Percentiles rank a stretch among this genome's conserved stretches.
Evolutionary conservation across 2,888 invertebrate species (phyloP).

Genomic region (Laothoe populi): DNA sequence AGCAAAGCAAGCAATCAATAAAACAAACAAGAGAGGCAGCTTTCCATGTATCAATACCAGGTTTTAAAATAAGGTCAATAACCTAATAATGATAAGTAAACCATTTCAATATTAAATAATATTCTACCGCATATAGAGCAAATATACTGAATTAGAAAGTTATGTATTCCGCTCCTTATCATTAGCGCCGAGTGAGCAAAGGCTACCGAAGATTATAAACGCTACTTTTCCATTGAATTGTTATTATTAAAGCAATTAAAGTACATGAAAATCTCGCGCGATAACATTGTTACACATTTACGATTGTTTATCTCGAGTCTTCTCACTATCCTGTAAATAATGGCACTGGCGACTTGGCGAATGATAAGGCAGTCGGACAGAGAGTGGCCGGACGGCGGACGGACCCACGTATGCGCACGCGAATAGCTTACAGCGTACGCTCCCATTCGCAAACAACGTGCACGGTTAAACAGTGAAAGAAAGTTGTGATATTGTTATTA

Average conservation of each 20-base stretch:
- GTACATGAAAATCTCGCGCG: slow-evolving; percentile 42
- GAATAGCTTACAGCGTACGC: background rate
- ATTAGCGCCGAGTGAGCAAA: background rate
- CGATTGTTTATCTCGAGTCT: slow-evolving; percentile 47
- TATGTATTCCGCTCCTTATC: background rate
- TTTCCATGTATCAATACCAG: too few species aligned
- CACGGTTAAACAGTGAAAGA: background rate
- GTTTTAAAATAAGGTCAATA: background rate
- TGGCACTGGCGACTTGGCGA: slow-evolving; percentile 32
- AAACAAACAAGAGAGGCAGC: too few species aligned
- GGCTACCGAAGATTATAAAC: slow-evolving; percentile 5
- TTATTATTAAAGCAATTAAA: slow-evolving; percentile 31
- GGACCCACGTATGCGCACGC: slow-evolving; percentile 19
- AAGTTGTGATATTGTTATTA: background rate
- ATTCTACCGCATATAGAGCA: background rate
- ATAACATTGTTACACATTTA: slow-evolving; percentile 45
- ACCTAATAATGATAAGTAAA: background rate
- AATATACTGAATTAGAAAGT: background rate
- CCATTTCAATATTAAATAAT: background rate
- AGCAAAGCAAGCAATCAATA: too few species aligned
- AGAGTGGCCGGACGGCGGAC: slow-evolving; percentile 43
- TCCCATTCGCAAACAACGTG: too few species aligned
- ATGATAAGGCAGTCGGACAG: slow-evolving; percentile 37
- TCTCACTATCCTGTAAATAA: slow-evolving; percentile 55
- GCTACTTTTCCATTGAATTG: slow-evolving; percentile 27